A percentile compares a stretch with the other conserved stretches of the same genome.
phyloP scores from a whole-genome alignment of 2,888 invertebrate genomes.

The Protodeltote pygarga region DNA sequence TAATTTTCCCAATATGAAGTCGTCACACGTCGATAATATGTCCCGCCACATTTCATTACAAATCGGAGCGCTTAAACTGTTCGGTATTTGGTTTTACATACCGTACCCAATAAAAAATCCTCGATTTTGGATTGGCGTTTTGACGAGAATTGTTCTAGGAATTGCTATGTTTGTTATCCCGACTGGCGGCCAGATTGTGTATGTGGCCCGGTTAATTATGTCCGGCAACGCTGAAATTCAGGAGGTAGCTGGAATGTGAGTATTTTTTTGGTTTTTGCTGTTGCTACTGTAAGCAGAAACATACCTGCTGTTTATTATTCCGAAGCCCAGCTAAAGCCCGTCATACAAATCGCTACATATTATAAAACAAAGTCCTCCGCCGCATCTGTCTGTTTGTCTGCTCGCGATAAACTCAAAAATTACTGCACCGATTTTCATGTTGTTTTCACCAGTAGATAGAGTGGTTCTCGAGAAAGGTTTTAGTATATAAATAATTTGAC shows the following conservation, averaged over 20 bases:
- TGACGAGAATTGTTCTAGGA: conserved; percentile 49
- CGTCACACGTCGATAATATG: conserved; percentile 50
- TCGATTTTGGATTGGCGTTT: conserved; percentile 55
- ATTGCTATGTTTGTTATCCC: conserved; percentile 56
- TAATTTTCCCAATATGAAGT: conserved; percentile 50
- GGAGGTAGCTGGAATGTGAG: conserved; percentile 65
- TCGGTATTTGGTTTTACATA: conserved; percentile 64
- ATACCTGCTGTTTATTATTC: too few relatives aligned
- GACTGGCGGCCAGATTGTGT: conserved; percentile 56
- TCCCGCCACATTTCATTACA: conserved; percentile 58
- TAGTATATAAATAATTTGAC: too few relatives aligned
- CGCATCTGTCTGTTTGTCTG: too few relatives aligned
- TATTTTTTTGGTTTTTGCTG: conserved; percentile 11
- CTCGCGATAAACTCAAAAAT: too few relatives aligned
- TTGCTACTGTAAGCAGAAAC: too few relatives aligned
- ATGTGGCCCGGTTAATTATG: conserved; percentile 54
- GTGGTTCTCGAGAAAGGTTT: too few relatives aligned
- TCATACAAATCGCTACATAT: too few relatives aligned
- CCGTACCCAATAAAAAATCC: conserved; percentile 51
- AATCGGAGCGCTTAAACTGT: conserved; percentile 55
- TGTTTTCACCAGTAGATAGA: too few relatives aligned
- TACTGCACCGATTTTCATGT: too few relatives aligned
- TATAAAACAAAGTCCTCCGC: too few relatives aligned
- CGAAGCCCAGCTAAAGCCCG: too few relatives aligned
- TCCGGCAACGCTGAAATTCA: conserved; percentile 60